Evolutionary conservation across 2,888 invertebrate species (phyloP).

Genomic region (Plagiodera versicolora): DNA sequence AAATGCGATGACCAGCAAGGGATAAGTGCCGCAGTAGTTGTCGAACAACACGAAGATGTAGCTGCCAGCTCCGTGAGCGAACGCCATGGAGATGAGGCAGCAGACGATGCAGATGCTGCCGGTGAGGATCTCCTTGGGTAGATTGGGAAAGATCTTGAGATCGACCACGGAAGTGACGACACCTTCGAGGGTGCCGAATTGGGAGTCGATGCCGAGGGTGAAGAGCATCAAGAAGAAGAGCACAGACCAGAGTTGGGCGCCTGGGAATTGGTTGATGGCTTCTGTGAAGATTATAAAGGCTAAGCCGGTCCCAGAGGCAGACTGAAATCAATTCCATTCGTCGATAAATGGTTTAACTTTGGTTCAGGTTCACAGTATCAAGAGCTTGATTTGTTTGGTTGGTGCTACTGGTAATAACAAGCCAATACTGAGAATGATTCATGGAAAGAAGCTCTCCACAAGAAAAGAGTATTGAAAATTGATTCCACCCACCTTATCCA

Average conservation of each 20-base stretch:
- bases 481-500: slow-evolving; percentile 76
- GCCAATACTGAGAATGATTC: no score
- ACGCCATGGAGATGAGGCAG: slow-evolving; percentile 83
- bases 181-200: slow-evolving; percentile 94
- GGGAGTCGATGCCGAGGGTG: slow-evolving; percentile 94
- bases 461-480: no score
- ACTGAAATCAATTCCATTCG: slow-evolving; percentile 65
- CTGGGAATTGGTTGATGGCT: slow-evolving; percentile 96
- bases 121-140: slow-evolving; percentile 86
- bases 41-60: slow-evolving; percentile 93
- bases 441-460: no score
- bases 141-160: slow-evolving; percentile 89
- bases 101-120: slow-evolving; percentile 80
- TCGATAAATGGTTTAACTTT: no score
- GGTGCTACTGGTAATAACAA: no score
- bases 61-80: slow-evolving; percentile 91
- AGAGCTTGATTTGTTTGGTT: no score
- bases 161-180: slow-evolving; percentile 95
- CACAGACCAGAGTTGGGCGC: slow-evolving; percentile 94
- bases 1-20: slow-evolving; percentile 87
- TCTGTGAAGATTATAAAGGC: slow-evolving; percentile 98
- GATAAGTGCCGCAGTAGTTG: slow-evolving; percentile 92
- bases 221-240: slow-evolving; percentile 97
- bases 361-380: no score
- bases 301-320: slow-evolving; percentile 93